Percentiles rank a stretch among this genome's conserved stretches.
These are phyloP conservation scores for Petromus typicus DNA, from an alignment of 2,113 vertebrate species.

Conservation along the genomic window DNA sequence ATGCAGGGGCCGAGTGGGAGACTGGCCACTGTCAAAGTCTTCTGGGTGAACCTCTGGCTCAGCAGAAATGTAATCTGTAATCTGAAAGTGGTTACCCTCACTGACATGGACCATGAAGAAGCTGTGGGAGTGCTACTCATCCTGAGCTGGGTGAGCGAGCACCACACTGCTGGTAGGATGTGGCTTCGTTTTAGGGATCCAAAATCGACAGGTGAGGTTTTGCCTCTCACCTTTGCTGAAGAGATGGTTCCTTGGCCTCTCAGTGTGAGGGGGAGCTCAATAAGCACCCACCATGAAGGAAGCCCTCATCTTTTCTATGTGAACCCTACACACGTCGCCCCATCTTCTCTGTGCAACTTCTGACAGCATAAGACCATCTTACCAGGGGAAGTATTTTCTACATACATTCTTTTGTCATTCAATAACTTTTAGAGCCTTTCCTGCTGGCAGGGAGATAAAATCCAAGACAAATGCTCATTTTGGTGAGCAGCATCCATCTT, in stretches of 20 bases:
- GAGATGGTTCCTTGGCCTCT: background rate
- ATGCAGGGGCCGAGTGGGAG: accelerated
- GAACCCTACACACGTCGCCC: background rate
- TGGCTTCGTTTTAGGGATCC: background rate
- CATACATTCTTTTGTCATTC: background rate
- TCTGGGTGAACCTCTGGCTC: background rate
- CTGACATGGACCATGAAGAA: background rate
- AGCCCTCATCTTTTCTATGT: background rate
- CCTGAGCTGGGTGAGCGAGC: background rate
- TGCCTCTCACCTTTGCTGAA: background rate
- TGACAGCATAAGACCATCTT: background rate
- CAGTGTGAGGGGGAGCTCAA: background rate
- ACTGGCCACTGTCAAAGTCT: background rate
- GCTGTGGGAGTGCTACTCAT: background rate
- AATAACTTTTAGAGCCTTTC: background rate
- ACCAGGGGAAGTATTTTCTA: accelerated
- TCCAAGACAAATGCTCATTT: background rate
- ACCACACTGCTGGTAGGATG: background rate
- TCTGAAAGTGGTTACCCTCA: background rate
- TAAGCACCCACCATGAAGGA: background rate
- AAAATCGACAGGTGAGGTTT: background rate
- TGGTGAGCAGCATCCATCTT: background rate
- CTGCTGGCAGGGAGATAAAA: background rate
- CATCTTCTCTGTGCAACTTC: accelerated
- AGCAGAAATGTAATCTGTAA: background rate